Evolutionary conservation across 1,140 invertebrate genomes (phyloP).

Genomic region (Aphelinus atriplicis): DNA sequence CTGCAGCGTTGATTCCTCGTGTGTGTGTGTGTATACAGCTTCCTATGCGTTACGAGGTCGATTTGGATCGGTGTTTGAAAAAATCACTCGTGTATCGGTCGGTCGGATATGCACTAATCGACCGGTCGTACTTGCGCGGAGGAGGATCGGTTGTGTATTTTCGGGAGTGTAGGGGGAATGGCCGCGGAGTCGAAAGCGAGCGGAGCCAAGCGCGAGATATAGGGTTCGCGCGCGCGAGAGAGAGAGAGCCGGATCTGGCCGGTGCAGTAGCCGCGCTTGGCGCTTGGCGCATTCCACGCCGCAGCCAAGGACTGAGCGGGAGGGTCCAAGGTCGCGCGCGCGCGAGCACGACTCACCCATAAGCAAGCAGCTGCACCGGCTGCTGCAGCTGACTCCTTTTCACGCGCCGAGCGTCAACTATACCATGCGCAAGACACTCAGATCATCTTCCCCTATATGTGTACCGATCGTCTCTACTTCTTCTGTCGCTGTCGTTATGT

Average conservation of each 20-base stretch:
- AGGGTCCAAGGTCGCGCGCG: constrained; percentile 30
- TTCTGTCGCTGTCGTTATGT: too few relatives aligned
- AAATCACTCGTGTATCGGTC: too few relatives aligned
- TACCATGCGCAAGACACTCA: too few relatives aligned
- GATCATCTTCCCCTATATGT: too few relatives aligned
- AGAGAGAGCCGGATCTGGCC: constrained; percentile 11
- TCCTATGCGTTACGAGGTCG: too few relatives aligned
- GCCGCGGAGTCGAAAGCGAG: neutral
- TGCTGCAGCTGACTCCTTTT: neutral
- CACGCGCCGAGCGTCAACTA: neutral
- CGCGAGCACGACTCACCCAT: neutral
- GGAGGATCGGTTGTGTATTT: too few relatives aligned
- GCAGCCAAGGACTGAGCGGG: constrained; percentile 32
- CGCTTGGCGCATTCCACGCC: constrained; percentile 31
- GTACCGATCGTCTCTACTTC: too few relatives aligned
- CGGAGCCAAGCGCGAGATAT: constrained; percentile 20
- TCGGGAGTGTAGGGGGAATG: neutral
- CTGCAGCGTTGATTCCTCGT: too few relatives aligned
- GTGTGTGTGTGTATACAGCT: too few relatives aligned
- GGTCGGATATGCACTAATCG: too few relatives aligned
- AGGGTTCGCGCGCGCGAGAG: constrained; percentile 28
- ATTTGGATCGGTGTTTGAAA: too few relatives aligned
- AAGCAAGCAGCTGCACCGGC: constrained; percentile 9
- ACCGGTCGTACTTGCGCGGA: too few relatives aligned
- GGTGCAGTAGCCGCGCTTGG: constrained; percentile 31